Conservation (phyloP, 2,113 vertebrate genomes). For the Tetrao urogallus region DNA sequence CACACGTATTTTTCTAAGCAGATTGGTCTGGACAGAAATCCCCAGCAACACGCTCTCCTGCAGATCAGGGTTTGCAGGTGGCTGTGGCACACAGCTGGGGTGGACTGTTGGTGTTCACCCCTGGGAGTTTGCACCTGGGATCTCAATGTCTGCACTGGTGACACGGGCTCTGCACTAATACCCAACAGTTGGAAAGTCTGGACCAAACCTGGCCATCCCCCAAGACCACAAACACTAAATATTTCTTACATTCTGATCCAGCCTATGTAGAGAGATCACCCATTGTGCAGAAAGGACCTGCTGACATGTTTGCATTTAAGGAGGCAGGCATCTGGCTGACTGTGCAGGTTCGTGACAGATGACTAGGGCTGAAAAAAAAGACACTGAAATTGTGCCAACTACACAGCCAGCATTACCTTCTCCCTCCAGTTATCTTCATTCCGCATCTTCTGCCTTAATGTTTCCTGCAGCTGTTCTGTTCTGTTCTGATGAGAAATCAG, state of each 20-base stretch:
- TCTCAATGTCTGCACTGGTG: neutral
- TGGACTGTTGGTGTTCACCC: neutral
- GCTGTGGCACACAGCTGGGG: neutral
- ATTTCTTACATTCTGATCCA: neutral
- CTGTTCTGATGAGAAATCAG: slow-evolving; percentile 80
- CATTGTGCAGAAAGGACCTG: neutral
- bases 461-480: slow-evolving; percentile 82
- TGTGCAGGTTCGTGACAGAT: neutral
- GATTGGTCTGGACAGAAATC: neutral
- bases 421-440: slow-evolving; percentile 77
- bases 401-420: slow-evolving; percentile 77
- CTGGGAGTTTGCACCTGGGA: neutral
- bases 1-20: neutral
- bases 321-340: neutral
- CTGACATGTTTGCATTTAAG: neutral
- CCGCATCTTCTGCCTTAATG: slow-evolving; percentile 75
- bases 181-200: neutral
- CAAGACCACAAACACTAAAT: neutral
- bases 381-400: neutral
- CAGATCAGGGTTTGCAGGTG: neutral
- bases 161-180: neutral
- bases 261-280: neutral
- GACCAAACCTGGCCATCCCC: neutral
- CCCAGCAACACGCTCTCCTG: neutral
- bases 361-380: neutral